Evolutionary conservation across 2,113 vertebrate species (phyloP).

Genomic region (Zingel zingel): DNA sequence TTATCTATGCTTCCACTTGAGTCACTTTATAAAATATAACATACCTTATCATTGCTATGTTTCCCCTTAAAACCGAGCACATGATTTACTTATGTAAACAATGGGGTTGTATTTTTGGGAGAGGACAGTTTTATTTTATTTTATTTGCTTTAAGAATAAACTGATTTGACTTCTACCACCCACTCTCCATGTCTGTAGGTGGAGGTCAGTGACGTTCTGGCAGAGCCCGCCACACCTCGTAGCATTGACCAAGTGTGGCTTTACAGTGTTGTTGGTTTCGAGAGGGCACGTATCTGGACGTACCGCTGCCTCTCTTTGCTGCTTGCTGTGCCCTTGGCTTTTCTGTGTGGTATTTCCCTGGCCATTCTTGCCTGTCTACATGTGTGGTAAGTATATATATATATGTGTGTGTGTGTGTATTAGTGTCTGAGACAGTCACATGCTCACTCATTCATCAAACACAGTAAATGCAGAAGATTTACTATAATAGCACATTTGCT

Average conservation of each 20-base stretch:
- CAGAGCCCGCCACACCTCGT: slow-evolving; percentile 77
- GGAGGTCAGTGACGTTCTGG: slow-evolving; percentile 85
- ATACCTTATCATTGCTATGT: not conserved
- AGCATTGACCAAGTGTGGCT: slow-evolving; percentile 85
- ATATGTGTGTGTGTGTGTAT: too few relatives aligned
- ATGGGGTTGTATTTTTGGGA: too few relatives aligned
- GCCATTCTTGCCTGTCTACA: slow-evolving; percentile 85
- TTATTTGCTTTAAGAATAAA: not conserved
- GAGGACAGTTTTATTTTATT: too few relatives aligned
- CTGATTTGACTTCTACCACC: not conserved
- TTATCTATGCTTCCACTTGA: not conserved
- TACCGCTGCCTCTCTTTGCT: slow-evolving; percentile 84
- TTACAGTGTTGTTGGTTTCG: slow-evolving; percentile 82
- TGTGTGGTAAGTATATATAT: slow-evolving; percentile 83
- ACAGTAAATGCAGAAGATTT: not conserved
- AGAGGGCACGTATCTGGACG: slow-evolving; percentile 82
- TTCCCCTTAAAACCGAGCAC: not conserved
- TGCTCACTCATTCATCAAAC: not conserved
- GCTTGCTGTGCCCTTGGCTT: slow-evolving; percentile 83
- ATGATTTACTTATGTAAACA: too few relatives aligned
- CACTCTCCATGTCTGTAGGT: slow-evolving; percentile 68
- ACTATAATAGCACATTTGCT: not conserved
- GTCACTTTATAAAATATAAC: not conserved
- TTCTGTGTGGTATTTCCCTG: slow-evolving; percentile 82
- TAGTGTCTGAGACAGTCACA: not conserved